Evolutionary conservation across 2,113 vertebrate genomes (phyloP).

Genomic region (Corynorhinus townsendii): DNA sequence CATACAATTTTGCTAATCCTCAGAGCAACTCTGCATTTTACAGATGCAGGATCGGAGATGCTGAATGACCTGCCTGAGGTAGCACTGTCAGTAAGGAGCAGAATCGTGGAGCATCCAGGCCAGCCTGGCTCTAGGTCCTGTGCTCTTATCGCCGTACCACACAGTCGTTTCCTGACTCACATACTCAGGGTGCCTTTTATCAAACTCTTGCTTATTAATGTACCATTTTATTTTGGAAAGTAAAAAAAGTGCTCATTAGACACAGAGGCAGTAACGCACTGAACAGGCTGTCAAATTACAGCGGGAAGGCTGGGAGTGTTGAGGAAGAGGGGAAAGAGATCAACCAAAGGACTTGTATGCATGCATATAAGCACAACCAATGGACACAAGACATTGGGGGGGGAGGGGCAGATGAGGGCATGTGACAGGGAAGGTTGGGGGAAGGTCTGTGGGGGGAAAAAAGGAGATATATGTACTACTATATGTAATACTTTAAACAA

Average conservation of each 20-base stretch:
- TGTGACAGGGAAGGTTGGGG: no score
- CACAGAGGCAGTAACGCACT: no score
- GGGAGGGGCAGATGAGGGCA: no score
- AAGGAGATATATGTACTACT: no score
- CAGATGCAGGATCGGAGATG: conserved; percentile 17
- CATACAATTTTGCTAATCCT: conserved; percentile 44
- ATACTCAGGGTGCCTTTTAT: neutral
- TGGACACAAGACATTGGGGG: no score
- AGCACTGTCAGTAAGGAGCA: neutral
- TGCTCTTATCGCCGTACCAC: neutral
- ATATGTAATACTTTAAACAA: no score
- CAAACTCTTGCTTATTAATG: neutral
- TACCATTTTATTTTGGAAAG: neutral
- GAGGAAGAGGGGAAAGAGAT: no score
- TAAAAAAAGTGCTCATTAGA: neutral
- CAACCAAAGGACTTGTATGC: no score
- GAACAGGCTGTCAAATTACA: no score
- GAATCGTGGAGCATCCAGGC: neutral
- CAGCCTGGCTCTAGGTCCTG: neutral
- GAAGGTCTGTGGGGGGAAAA: no score
- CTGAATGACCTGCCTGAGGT: conserved; percentile 16
- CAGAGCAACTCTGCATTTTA: neutral
- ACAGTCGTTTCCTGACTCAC: neutral
- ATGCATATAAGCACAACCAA: no score
- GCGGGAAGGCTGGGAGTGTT: no score